A percentile compares a stretch with the other conserved stretches of the same genome.
phyloP scores from a whole-genome alignment of 1,140 invertebrate species.

The Drosophila santomea region DNA sequence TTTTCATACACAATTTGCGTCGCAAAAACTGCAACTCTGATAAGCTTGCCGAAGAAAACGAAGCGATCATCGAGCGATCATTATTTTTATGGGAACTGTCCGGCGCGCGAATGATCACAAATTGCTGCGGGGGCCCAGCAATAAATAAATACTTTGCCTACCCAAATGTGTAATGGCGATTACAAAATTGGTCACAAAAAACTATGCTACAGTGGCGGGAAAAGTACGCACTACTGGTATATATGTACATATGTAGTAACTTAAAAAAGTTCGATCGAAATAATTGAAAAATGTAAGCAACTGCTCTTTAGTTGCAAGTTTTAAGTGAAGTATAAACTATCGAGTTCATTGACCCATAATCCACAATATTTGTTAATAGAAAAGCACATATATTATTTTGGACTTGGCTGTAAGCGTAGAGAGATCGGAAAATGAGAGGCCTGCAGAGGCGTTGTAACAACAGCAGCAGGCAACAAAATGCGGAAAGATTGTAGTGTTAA shows the following conservation, averaged over 20 bases:
- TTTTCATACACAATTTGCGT: constrained; percentile 23
- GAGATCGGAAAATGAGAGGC: not conserved
- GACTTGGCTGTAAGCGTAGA: not conserved
- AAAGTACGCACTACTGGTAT: not conserved
- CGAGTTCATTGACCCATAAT: not conserved
- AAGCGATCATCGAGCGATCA: not conserved
- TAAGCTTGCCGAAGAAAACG: constrained; percentile 8
- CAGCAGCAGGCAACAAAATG: constrained; percentile 58
- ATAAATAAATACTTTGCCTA: constrained; percentile 12
- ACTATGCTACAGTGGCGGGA: not conserved
- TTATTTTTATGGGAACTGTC: constrained; percentile 7
- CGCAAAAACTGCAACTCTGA: constrained; percentile 31
- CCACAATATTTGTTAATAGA: not conserved
- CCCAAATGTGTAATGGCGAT: constrained; percentile 48
- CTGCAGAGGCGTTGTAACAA: constrained; percentile 53
- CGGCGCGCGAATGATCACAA: not conserved
- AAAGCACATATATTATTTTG: not conserved
- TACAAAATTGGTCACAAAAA: constrained; percentile 28
- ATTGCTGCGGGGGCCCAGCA: constrained; percentile 10
- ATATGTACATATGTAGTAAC: no score
- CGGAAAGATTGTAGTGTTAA: constrained; percentile 82
- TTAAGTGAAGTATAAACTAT: not conserved
- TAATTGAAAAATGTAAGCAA: no score
- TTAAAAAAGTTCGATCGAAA: no score
- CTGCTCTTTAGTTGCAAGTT: no score